Percentiles rank a stretch among this genome's conserved stretches.
These are phyloP conservation scores for Rhinolophus ferrumequinum DNA, from an alignment of 2,113 vertebrate genomes.

Conservation along the genomic window DNA sequence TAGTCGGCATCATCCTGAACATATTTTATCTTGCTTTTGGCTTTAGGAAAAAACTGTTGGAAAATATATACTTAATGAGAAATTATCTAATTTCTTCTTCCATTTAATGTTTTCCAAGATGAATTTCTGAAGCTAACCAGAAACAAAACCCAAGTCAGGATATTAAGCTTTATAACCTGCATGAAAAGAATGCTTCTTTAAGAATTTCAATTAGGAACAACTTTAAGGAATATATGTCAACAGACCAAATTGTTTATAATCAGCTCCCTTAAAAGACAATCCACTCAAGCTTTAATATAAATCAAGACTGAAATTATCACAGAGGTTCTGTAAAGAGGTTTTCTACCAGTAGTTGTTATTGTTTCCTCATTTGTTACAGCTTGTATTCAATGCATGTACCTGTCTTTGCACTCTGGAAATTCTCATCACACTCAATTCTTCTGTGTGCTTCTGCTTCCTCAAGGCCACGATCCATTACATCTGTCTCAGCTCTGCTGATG, in stretches of 20 bases:
- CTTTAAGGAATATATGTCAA: neutral
- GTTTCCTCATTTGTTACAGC: neutral
- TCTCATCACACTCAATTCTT: neutral
- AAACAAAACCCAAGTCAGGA: neutral
- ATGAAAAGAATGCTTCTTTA: neutral
- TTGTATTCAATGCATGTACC: neutral
- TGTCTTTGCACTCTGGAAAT: neutral
- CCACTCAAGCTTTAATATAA: neutral
- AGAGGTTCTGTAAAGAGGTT: neutral
- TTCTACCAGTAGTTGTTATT: neutral
- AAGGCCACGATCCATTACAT: neutral
- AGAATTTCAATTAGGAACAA: neutral
- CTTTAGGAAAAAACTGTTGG: neutral
- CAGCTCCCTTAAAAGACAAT: neutral
- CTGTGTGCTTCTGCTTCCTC: neutral
- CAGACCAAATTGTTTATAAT: neutral
- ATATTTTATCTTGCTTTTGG: neutral
- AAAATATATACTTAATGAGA: neutral
- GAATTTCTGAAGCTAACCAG: neutral
- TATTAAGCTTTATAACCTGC: neutral
- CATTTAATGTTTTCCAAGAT: neutral
- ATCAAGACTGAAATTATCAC: neutral
- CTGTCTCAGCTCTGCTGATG: neutral
- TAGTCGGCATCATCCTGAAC: neutral
- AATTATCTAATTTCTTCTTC: neutral